Conservation (phyloP, 2,797 vertebrate genomes). For the Rachycentron canadum region DNA sequence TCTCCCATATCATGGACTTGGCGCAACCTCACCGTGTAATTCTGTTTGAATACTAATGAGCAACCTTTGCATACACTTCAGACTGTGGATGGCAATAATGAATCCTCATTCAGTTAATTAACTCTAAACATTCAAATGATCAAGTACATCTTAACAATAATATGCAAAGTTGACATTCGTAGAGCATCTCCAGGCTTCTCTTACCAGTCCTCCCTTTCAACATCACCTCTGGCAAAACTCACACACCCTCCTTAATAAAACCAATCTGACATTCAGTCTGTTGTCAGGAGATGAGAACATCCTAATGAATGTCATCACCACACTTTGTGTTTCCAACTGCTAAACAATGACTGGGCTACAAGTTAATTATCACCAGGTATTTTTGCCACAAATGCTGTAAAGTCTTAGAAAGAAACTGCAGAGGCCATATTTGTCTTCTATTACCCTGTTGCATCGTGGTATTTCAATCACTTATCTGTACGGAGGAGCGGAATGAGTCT, state of each 20-base stretch:
- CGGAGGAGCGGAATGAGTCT: not conserved
- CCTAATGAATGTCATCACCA: not conserved
- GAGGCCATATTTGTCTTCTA: not conserved
- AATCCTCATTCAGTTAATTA: not conserved
- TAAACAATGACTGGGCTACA: not conserved
- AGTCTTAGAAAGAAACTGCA: not conserved
- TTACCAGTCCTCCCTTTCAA: not conserved
- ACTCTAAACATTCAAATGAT: not conserved
- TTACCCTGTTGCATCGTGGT: not conserved
- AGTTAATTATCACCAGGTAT: constrained; percentile 8
- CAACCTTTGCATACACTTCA: not conserved
- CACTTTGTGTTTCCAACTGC: not conserved
- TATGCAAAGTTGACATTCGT: not conserved
- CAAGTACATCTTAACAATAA: not conserved
- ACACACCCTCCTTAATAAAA: not conserved
- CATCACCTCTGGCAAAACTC: not conserved
- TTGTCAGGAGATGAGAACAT: not conserved
- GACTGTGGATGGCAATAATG: not conserved
- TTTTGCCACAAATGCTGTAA: not conserved
- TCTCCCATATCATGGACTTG: not conserved
- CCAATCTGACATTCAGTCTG: not conserved
- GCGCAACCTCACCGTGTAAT: not conserved
- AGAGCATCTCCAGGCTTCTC: not conserved
- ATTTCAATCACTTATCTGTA: not conserved
- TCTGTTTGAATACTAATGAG: constrained; percentile 5